Conservation (phyloP, 2,113 vertebrate genomes). For the Danio rerio region GRCz12tu NC_133183.1:6813501-6814000, state of each 20-base stretch:
- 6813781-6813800: not conserved
- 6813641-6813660: conserved; percentile 47
- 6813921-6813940: not conserved
- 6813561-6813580: conserved; percentile 31
- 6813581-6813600: conserved; percentile 36
- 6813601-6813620: conserved; percentile 45
- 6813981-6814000: not conserved
- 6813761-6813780: not conserved
- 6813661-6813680: conserved; percentile 50
- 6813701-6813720: conserved; percentile 31
- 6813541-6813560: not conserved
- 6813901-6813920: not conserved
- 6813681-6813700: conserved; percentile 44
- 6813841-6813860: not conserved
- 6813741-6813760: conserved; percentile 30
- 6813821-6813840: not conserved
- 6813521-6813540: not conserved
- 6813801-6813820: not conserved
- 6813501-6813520: not conserved
- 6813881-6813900: not conserved
- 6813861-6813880: not conserved
- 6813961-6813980: not conserved
- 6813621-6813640: conserved; percentile 42
- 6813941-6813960: not conserved
- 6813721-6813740: not conserved